Percentiles rank a stretch among this genome's conserved stretches.
phyloP scores from a whole-genome alignment of 2,888 invertebrate genomes.

The Neoitamus cyanurus region DNA sequence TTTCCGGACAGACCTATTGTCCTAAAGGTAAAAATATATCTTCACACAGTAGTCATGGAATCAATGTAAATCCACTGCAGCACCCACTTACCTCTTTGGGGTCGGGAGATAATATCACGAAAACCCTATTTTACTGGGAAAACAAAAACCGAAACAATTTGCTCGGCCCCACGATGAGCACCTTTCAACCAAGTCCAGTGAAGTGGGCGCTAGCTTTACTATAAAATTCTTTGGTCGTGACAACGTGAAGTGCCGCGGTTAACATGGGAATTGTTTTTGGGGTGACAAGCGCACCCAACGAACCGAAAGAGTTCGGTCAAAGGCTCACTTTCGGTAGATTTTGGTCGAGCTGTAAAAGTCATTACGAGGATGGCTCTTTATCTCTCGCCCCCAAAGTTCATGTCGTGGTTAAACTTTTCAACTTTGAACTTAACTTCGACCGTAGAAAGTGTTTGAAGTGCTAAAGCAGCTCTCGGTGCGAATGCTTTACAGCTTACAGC shows the following conservation, averaged over 20 bases:
- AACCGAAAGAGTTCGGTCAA: neutral
- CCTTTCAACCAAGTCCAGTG: neutral
- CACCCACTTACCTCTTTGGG: neutral
- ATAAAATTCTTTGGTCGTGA: constrained; percentile 6
- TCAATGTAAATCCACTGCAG: neutral
- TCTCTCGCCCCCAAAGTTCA: neutral
- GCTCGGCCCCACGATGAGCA: neutral
- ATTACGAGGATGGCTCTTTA: neutral
- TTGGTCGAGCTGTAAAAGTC: neutral
- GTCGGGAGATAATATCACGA: neutral
- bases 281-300: neutral
- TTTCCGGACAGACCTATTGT: neutral
- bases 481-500: neutral
- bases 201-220: neutral
- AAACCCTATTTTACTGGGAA: neutral
- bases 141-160: neutral
- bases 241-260: constrained; percentile 20
- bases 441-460: neutral
- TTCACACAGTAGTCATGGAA: neutral
- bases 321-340: neutral
- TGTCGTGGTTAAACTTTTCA: constrained; percentile 26
- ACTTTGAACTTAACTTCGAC: neutral
- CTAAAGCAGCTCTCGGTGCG: neutral
- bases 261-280: constrained; percentile 34
- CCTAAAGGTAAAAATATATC: neutral